A percentile compares a stretch with the other conserved stretches of the same genome.
Evolutionary conservation across 2,113 vertebrate species (phyloP).

Genomic region (Vidua macroura): DNA sequence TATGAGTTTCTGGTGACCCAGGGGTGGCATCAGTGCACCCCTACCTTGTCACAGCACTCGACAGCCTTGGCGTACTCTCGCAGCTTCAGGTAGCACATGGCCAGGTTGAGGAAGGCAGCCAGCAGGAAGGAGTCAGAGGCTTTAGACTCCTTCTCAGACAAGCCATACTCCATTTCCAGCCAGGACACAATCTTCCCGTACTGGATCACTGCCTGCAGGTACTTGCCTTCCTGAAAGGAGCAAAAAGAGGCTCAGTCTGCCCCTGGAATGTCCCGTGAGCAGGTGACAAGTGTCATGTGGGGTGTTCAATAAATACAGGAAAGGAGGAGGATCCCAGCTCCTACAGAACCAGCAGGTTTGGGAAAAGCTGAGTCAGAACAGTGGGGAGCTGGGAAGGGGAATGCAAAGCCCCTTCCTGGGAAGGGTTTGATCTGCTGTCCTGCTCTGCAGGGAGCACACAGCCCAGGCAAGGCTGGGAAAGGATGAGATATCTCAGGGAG

Average conservation of each 20-base stretch:
- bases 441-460: background rate
- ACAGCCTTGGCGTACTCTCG: slow-evolving; percentile 84
- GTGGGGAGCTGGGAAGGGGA: background rate
- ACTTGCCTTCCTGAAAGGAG: slow-evolving; percentile 79
- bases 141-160: slow-evolving; percentile 80
- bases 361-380: background rate
- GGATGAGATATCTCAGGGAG: background rate
- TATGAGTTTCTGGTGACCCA: background rate
- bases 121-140: slow-evolving; percentile 80
- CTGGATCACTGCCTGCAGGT: slow-evolving; percentile 87
- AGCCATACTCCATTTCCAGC: slow-evolving; percentile 91
- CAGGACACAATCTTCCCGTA: slow-evolving; percentile 91
- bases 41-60: slow-evolving; percentile 93
- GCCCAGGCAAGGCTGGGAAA: background rate
- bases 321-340: background rate
- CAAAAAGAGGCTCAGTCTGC: background rate
- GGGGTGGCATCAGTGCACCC: background rate
- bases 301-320: background rate
- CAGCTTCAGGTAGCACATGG: slow-evolving; percentile 90
- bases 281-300: background rate
- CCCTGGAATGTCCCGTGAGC: background rate
- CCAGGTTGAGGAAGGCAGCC: slow-evolving; percentile 90
- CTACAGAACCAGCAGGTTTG: background rate
- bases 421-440: background rate
- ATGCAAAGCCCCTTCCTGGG: background rate